Evolutionary conservation across 2,797 vertebrate species (phyloP), one percentile per base, ranked within the genome.

Genomic region (Lagocephalus sceleratus): DNA sequence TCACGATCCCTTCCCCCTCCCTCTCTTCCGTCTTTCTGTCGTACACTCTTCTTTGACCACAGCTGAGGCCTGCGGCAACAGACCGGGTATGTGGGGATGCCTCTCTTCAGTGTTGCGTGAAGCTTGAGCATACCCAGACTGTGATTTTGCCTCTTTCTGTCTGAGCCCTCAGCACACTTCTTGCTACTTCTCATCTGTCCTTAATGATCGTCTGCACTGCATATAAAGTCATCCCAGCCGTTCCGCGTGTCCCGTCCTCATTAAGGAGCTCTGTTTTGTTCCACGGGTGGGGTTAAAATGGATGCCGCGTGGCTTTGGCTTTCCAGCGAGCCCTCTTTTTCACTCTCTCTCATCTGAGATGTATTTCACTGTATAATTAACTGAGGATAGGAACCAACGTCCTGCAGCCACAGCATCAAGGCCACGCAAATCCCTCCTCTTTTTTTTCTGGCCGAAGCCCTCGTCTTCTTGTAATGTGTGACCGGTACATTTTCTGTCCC

Each of bases 321-420:
- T 47, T 55, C n/a, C n/a, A n/a, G n/a, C n/a, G n/a, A n/a, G n/a
- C n/a, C n/a, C n/a, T n/a, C n/a, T n/a, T n/a, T n/a, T n/a, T n/a
- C n/a, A n/a, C n/a, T n/a, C 42, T 25, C 57, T 67, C 65, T 54
- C 21, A 56, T 71, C 65, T 63, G 44, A 19, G 56, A 78, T 7
- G 46, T n/a, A n/a, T n/a, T n/a, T n/a, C n/a, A n/a, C n/a, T n/a
- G n/a, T n/a, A n/a, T n/a, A n/a, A n/a, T n/a, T n/a, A n/a, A n/a
- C n/a, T n/a, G n/a, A n/a, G n/a, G n/a, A 67, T 58, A 70, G 39
- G 52, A 74, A 63, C 54, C 68, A 60, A 58, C 25, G 50, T 20
- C 9, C 43, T 9, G 58, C 47, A 43, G 55, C 57, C 52, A 2
- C 12, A 54, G 54, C 56, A 41, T 47, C 39, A 15, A 41, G 26